Percentiles rank a stretch among this genome's conserved stretches.
Evolutionary conservation across 64 coral and sea anemone genomes (phyloP).

Genomic region (Trachythela sp.): DNA sequence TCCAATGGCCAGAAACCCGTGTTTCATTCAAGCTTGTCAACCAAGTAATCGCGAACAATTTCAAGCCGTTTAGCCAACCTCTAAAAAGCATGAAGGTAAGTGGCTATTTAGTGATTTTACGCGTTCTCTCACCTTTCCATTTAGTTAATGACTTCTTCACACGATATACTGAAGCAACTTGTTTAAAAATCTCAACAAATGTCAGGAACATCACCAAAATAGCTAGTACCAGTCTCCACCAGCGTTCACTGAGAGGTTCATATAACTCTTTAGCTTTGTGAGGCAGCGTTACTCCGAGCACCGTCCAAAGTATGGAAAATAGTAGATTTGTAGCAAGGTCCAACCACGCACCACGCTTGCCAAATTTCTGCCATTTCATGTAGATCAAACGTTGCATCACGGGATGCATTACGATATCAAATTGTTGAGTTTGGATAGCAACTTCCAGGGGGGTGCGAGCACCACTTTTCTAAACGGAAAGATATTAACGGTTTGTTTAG

Average conservation of each 20-base stretch:
- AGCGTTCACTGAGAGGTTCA: not conserved
- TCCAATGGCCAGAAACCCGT: too few relatives aligned
- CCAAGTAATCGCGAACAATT: too few relatives aligned
- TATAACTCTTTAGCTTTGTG: not conserved
- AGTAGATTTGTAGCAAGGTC: not conserved
- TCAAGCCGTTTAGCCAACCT: too few relatives aligned
- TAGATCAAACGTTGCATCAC: not conserved
- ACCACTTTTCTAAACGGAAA: not conserved
- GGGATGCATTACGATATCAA: not conserved
- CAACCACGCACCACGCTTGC: not conserved
- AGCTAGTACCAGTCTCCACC: slow-evolving; percentile 16
- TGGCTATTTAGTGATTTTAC: too few relatives aligned
- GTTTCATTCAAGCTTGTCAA: too few relatives aligned
- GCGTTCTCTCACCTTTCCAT: not conserved
- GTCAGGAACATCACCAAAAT: slow-evolving; percentile 2
- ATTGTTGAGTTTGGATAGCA: not conserved
- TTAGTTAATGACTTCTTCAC: slow-evolving; percentile 8
- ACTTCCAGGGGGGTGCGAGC: not conserved
- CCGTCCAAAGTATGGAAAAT: not conserved
- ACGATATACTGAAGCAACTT: not conserved
- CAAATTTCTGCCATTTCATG: slow-evolving; percentile 5
- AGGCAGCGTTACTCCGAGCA: not conserved
- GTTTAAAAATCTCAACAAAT: not conserved
- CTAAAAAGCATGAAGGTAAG: too few relatives aligned
- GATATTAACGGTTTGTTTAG: too few relatives aligned